Evolutionary conservation across 1,140 invertebrate species (phyloP), one percentile per base, ranked within the genome.

Genomic region (Drosophila seguyi): DNA sequence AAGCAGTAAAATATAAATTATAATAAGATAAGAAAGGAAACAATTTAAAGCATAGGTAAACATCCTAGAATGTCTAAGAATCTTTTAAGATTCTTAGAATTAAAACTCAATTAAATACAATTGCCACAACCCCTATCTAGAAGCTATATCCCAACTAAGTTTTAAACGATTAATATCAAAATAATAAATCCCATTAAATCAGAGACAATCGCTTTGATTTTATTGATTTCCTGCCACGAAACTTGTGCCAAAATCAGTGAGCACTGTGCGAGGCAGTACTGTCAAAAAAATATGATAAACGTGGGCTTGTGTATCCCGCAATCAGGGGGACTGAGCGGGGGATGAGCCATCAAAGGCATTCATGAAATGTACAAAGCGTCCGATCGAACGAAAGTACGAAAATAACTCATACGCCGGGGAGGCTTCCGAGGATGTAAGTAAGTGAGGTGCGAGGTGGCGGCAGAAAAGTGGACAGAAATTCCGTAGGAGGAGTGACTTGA

Each of bases 361-460:
- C 62, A 75, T 56, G 22, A 60, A 56, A 60, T 77, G 72, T 60
- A 59, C 61, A 44, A 75, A 74, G 47, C 47, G 29, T 66, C 47
- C 75, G 63, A 58, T 77, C 55, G 52, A 60, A 60, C 56, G 27
- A 63, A 42, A 27, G 18, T 61, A 74, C 60, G 29, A 76, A 76
- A 76, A 76, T 76, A 76, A 76, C 73, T 75, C 66, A 41, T 48
- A 58, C 41, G 34, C 50, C 31, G 31, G 16, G 63, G 14, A 29
- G 63, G 59, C 57, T 63, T 41, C 36, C 60, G 60, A 20, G 59
- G 29, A 38, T 55, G 52, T 55, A 55, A 42, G 18, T 42, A 31
- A 44, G 45, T 3, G 27, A 31, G 60, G n/a, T n/a, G n/a, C n/a
- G n/a, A n/a, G 6, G 31, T 34, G 34, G 18, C 47, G 50, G 29